Percentiles rank a stretch among this genome's conserved stretches.
Evolutionary conservation across 2,888 invertebrate species (phyloP).

Genomic region (Macrophya alboannulata): DNA sequence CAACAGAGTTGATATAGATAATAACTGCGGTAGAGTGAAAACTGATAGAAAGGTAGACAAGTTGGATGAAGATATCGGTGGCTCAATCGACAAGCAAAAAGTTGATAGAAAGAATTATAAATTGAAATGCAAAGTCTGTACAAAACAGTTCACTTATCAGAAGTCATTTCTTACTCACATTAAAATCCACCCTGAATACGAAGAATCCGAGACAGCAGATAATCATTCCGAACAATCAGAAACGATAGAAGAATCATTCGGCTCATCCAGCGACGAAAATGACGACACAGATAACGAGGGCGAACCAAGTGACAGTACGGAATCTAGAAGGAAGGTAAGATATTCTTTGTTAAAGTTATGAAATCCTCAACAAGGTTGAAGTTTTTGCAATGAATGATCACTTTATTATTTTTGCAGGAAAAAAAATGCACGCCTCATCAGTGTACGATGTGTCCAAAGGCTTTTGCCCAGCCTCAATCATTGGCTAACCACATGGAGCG

Average conservation of each 20-base stretch:
- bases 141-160: conserved; percentile 56
- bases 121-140: too few relatives aligned
- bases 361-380: not conserved
- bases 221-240: conserved; percentile 52
- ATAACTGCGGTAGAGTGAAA: conserved; percentile 44
- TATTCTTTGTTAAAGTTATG: not conserved
- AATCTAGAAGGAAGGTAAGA: conserved; percentile 73
- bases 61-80: conserved; percentile 50
- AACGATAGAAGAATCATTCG: too few relatives aligned
- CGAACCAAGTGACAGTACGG: too few relatives aligned
- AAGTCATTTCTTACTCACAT: conserved; percentile 72
- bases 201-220: conserved; percentile 53
- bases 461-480: conserved; percentile 74
- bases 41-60: conserved; percentile 49
- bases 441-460: conserved; percentile 74
- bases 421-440: conserved; percentile 73
- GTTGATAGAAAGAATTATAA: conserved; percentile 64
- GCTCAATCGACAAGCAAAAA: conserved; percentile 48
- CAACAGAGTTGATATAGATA: conserved; percentile 46
- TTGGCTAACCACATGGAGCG: conserved; percentile 75
- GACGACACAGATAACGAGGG: conserved; percentile 69
- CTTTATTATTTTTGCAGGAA: conserved; percentile 66
- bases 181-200: conserved; percentile 71
- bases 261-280: conserved; percentile 69
- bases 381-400: not conserved